Conservation (phyloP, 2,888 invertebrate genomes). For the Podabrus alpinus region DNA sequence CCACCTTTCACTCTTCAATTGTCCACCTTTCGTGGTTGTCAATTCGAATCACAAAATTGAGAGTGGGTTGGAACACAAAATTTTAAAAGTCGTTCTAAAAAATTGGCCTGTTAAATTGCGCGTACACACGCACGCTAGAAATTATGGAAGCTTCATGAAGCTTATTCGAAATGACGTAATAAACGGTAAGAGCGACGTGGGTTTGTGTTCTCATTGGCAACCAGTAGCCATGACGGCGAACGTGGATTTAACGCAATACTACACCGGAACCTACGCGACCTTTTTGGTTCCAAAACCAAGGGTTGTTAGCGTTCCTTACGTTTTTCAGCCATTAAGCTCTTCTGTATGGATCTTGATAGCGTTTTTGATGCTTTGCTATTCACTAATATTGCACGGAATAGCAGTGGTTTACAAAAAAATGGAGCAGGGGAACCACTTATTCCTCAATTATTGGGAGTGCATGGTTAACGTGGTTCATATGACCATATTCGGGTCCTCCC, state of each 20-base stretch:
- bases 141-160: not conserved
- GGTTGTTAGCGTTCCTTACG: not conserved
- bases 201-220: not conserved
- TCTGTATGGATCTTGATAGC: not conserved
- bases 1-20: not conserved
- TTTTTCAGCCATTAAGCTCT: not conserved
- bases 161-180: not conserved
- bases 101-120: not conserved
- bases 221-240: not conserved
- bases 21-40: not conserved
- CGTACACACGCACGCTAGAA: not conserved
- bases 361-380: not conserved
- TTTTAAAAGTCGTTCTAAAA: not conserved
- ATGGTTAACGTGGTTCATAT: not conserved
- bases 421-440: not conserved
- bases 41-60: not conserved
- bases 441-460: not conserved
- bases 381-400: not conserved
- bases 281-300: not conserved
- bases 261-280: not conserved
- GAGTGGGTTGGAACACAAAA: not conserved
- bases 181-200: not conserved
- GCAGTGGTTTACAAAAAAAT: not conserved
- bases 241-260: not conserved
- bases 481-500: not conserved